These are phyloP conservation scores for Holocentrus rufus DNA, from an alignment of 2,797 vertebrate species.

Conservation along the genomic window DNA sequence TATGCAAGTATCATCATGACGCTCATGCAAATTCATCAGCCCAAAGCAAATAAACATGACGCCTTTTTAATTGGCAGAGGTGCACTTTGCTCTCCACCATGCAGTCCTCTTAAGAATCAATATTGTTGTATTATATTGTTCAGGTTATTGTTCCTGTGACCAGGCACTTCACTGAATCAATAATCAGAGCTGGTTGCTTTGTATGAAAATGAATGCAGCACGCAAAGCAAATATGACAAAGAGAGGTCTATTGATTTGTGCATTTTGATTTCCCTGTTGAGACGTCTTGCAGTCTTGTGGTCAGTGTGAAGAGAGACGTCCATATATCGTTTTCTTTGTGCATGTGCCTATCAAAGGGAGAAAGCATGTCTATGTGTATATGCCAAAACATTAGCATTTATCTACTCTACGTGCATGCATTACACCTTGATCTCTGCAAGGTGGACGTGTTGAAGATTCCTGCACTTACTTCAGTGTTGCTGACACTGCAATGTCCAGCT, in stretches of 20 bases:
- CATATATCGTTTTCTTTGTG: constrained; percentile 1
- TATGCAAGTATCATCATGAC: constrained; percentile 39
- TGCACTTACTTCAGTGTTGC: constrained; percentile 60
- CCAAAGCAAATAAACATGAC: constrained; percentile 43
- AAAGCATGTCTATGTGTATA: constrained; percentile 1
- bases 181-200: constrained; percentile 36
- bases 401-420: neutral
- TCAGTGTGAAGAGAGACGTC: constrained; percentile 2
- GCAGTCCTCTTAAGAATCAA: constrained; percentile 48
- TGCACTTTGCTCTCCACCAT: constrained; percentile 23
- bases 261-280: constrained; percentile 56
- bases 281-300: constrained; percentile 30
- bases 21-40: constrained; percentile 31
- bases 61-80: constrained; percentile 44
- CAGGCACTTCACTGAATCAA: constrained; percentile 33
- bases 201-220: constrained; percentile 59
- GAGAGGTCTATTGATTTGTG: constrained; percentile 54
- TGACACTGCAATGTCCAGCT: constrained; percentile 69
- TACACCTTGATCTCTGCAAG: constrained; percentile 4
- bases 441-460: constrained; percentile 51
- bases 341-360: neutral
- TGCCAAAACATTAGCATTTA: constrained; percentile 12
- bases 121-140: constrained; percentile 58
- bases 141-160: constrained; percentile 44
- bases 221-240: constrained; percentile 60